These are phyloP conservation scores for Luperina testacea DNA, from an alignment of 2,888 invertebrate genomes.

Conservation along the genomic window DNA sequence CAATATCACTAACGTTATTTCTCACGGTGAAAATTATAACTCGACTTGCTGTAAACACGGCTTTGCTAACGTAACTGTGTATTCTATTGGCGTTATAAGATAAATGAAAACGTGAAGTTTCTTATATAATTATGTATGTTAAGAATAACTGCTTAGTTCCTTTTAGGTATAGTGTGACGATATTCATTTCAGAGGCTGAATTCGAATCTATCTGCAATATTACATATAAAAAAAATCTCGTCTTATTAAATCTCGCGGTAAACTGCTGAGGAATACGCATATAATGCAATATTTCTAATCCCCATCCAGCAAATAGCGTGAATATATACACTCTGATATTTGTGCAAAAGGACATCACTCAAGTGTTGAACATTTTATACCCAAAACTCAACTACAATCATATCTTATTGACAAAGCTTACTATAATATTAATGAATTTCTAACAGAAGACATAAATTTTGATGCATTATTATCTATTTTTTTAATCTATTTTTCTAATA, in stretches of 20 bases:
- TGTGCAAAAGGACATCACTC: neutral
- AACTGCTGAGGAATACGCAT: neutral
- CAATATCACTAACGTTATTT: constrained; percentile 82
- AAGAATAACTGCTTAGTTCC: too few relatives aligned
- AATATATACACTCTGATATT: neutral
- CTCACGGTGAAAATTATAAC: constrained; percentile 74
- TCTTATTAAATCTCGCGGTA: neutral
- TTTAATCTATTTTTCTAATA: too few relatives aligned
- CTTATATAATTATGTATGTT: neutral
- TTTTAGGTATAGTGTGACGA: too few relatives aligned
- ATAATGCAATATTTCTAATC: neutral
- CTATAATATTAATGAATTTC: too few relatives aligned
- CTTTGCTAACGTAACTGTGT: neutral
- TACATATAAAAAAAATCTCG: neutral
- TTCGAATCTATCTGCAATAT: neutral
- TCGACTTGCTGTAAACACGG: constrained; percentile 3
- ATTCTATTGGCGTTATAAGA: neutral
- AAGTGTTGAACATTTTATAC: too few relatives aligned
- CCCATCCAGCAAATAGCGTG: neutral
- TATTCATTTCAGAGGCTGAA: neutral
- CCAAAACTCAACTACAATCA: too few relatives aligned
- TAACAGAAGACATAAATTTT: too few relatives aligned
- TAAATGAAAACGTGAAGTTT: neutral
- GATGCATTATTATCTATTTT: too few relatives aligned
- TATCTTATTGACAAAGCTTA: too few relatives aligned